Conservation (phyloP, 2,797 vertebrate genomes). For the Macropus fuliginosus region DNA sequence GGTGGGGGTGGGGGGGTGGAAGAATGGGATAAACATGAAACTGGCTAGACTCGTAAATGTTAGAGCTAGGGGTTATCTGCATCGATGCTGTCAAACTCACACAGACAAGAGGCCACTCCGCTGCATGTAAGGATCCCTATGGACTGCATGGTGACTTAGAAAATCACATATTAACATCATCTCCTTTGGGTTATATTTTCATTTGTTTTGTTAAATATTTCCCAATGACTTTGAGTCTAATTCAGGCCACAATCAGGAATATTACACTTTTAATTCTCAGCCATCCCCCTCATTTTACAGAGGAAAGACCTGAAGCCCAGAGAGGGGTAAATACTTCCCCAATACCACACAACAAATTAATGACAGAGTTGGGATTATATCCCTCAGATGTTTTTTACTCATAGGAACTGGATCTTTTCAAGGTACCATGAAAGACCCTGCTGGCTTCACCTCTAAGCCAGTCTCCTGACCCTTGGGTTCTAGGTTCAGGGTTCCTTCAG, state of each 20-base stretch:
- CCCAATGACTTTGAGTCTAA: background rate
- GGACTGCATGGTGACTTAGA: background rate
- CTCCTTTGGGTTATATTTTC: background rate
- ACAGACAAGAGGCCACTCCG: background rate
- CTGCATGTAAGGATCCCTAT: background rate
- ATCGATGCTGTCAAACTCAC: background rate
- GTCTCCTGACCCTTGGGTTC: background rate
- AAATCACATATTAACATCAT: background rate
- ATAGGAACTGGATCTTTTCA: background rate
- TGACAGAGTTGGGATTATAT: background rate
- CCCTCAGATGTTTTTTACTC: background rate
- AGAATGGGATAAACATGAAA: background rate
- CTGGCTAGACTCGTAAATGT: background rate
- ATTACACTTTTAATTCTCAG: background rate
- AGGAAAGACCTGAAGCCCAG: background rate
- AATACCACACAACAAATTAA: background rate
- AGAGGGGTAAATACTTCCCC: background rate
- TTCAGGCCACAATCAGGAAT: background rate
- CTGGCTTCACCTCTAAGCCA: background rate
- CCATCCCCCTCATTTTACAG: background rate
- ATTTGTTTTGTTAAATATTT: background rate
- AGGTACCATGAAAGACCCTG: background rate
- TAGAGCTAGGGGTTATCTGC: background rate
- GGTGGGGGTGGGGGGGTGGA: background rate
- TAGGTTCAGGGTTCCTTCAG: background rate